Evolutionary conservation across 2,888 invertebrate genomes (phyloP).

Genomic region (Drosophila macrospina): DNA sequence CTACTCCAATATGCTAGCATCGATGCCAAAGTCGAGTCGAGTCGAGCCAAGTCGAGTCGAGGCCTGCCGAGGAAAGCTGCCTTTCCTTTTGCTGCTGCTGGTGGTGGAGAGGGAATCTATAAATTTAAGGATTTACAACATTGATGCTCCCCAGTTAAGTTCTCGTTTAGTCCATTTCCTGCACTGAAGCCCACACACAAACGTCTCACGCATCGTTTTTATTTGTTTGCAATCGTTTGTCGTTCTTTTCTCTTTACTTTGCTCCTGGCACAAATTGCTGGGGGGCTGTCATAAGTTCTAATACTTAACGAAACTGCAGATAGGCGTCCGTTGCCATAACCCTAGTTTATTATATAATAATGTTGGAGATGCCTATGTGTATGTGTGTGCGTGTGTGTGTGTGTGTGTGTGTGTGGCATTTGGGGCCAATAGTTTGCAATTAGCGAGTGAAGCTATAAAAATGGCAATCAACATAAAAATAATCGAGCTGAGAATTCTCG

Average conservation of each 20-base stretch:
- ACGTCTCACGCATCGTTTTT: slow-evolving; percentile 42
- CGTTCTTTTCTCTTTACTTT: not conserved
- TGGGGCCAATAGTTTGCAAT: slow-evolving; percentile 77
- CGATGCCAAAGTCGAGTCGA: slow-evolving; percentile 28
- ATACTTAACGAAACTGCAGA: slow-evolving; percentile 60
- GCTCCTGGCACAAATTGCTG: slow-evolving; percentile 51
- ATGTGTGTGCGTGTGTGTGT: slow-evolving; percentile 13
- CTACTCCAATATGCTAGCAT: slow-evolving; percentile 48
- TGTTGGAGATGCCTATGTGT: slow-evolving; percentile 32
- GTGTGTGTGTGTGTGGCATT: slow-evolving; percentile 8
- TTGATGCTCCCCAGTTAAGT: slow-evolving; percentile 48
- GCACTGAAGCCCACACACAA: slow-evolving; percentile 5
- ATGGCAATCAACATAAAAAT: slow-evolving; percentile 81
- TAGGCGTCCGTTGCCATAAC: slow-evolving; percentile 60
- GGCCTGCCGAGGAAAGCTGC: slow-evolving; percentile 4
- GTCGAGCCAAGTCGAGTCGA: not conserved
- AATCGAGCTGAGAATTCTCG: slow-evolving; percentile 57
- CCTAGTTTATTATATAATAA: slow-evolving; percentile 75
- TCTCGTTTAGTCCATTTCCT: slow-evolving; percentile 13
- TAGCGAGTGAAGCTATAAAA: slow-evolving; percentile 69
- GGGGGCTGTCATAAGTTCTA: slow-evolving; percentile 75
- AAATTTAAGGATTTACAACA: slow-evolving; percentile 73
- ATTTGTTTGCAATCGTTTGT: slow-evolving; percentile 67
- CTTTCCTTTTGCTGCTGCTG: not conserved
- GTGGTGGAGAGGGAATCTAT: slow-evolving; percentile 48